These are phyloP conservation scores for Calliopum simillimum DNA, from an alignment of 2,888 invertebrate species.

Conservation along the genomic window DNA sequence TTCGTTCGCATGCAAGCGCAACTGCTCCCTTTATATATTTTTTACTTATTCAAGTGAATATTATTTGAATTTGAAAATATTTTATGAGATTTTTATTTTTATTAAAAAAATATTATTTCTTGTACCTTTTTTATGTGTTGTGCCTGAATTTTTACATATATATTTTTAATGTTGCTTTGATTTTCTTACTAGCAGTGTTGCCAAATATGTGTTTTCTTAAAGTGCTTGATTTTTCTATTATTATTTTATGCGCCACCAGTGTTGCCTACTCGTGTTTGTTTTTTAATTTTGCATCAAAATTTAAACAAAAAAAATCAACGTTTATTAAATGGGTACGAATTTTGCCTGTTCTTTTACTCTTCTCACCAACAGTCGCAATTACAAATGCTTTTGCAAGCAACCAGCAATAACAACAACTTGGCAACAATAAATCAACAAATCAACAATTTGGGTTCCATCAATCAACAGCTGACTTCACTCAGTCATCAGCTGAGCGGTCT, in stretches of 20 bases:
- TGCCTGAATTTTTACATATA: too few species aligned
- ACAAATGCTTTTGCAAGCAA: constrained; percentile 64
- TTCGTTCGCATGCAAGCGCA: not conserved
- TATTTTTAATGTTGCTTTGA: too few species aligned
- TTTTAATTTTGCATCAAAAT: constrained; percentile 8
- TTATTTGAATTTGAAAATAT: too few species aligned
- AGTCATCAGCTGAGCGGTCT: constrained; percentile 66
- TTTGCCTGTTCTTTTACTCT: constrained; percentile 20
- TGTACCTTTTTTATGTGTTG: too few species aligned
- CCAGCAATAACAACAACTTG: constrained; percentile 65
- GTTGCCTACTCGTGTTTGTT: constrained; percentile 15
- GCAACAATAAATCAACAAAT: constrained; percentile 66
- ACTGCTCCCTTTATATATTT: not conserved
- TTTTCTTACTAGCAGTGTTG: too few species aligned
- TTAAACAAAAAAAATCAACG: constrained; percentile 22
- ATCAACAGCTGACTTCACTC: constrained; percentile 65
- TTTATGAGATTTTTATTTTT: too few species aligned
- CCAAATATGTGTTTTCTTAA: constrained; percentile 23
- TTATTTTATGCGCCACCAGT: not conserved
- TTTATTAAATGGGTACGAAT: constrained; percentile 12
- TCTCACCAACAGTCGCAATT: constrained; percentile 58
- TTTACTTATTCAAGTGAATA: not conserved
- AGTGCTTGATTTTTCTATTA: not conserved
- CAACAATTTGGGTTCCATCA: constrained; percentile 65
- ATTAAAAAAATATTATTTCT: too few species aligned